These are phyloP conservation scores for Siphamia tubifer DNA, from an alignment of 2,113 vertebrate species.

Conservation along the genomic window DNA sequence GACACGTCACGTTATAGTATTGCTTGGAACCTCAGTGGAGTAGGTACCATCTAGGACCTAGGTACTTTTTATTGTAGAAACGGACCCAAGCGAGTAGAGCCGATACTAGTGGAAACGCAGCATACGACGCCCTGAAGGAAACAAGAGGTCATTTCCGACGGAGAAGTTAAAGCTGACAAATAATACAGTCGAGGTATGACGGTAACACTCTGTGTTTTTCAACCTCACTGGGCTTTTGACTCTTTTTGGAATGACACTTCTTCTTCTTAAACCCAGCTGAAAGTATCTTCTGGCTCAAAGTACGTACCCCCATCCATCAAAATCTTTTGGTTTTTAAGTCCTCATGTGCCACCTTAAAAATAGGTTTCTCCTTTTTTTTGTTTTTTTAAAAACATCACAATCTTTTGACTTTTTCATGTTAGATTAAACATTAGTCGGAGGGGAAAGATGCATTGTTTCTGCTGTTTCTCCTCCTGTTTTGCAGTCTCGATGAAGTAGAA, in stretches of 20 bases:
- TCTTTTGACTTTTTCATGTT: slow-evolving; percentile 53
- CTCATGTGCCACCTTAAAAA: slow-evolving; percentile 59
- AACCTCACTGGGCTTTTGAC: slow-evolving; percentile 18
- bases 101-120: too few relatives aligned
- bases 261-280: slow-evolving; percentile 36
- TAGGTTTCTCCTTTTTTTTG: slow-evolving; percentile 34
- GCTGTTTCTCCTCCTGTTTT: slow-evolving; percentile 36
- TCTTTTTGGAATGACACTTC: slow-evolving; percentile 54
- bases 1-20: too few relatives aligned
- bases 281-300: slow-evolving; percentile 57
- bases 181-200: slow-evolving; percentile 77
- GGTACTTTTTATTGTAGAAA: too few relatives aligned
- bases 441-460: slow-evolving; percentile 14
- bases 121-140: slow-evolving; percentile 56
- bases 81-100: too few relatives aligned
- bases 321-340: slow-evolving; percentile 74
- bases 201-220: slow-evolving; percentile 57
- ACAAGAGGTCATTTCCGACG: slow-evolving; percentile 50
- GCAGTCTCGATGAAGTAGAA: slow-evolving; percentile 55
- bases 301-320: slow-evolving; percentile 48
- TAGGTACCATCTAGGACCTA: too few relatives aligned
- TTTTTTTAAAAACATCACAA: slow-evolving; percentile 54
- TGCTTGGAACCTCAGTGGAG: too few relatives aligned
- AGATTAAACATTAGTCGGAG: slow-evolving; percentile 43
- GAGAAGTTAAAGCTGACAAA: slow-evolving; percentile 76